These are phyloP conservation scores for Cephus rjabovi DNA, from an alignment of 2,888 invertebrate species.

Conservation along the genomic window DNA sequence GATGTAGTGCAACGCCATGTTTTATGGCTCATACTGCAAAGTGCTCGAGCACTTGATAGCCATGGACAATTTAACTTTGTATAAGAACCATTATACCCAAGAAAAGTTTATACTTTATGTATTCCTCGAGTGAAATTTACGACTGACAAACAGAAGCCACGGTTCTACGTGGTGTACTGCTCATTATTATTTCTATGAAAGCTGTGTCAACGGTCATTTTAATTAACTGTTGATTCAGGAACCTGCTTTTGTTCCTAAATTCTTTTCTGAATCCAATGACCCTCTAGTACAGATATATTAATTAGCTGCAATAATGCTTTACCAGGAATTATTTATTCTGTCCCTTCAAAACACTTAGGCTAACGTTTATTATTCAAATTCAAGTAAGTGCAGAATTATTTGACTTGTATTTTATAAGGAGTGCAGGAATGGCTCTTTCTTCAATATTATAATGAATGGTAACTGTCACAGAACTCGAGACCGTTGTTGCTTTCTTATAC, in stretches of 20 bases:
- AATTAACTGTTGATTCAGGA: not conserved
- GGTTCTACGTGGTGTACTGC: not conserved
- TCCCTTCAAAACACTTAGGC: not conserved
- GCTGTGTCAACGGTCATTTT: not conserved
- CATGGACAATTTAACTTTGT: not conserved
- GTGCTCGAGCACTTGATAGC: not conserved
- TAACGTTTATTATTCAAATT: not conserved
- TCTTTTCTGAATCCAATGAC: not conserved
- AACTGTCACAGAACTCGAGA: not conserved
- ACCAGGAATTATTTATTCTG: not conserved
- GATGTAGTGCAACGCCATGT: not conserved
- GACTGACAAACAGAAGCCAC: not conserved
- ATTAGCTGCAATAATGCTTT: not conserved
- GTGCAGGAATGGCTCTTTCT: not conserved
- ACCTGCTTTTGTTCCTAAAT: not conserved
- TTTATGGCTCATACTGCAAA: not conserved
- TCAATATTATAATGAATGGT: not conserved
- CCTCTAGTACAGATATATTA: not conserved
- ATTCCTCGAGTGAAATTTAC: not conserved
- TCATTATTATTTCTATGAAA: not conserved
- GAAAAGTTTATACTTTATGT: not conserved
- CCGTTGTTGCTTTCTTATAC: slow-evolving; percentile 2
- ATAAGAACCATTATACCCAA: not conserved
- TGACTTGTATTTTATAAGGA: not conserved
- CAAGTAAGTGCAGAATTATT: not conserved